Conservation (phyloP, 2,888 invertebrate genomes). For the Amiota minor region DNA sequence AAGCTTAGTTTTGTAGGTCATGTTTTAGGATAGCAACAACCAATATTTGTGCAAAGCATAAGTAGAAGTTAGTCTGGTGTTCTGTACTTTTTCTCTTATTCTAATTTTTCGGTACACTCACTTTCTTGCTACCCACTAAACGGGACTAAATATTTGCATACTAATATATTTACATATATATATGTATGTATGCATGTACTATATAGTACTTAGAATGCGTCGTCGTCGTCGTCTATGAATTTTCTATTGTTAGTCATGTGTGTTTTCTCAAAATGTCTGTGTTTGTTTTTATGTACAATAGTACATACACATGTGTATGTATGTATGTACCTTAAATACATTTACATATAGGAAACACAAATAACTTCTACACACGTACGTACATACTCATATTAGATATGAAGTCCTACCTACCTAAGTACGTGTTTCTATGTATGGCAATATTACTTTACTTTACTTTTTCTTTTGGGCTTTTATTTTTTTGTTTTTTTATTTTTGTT, state of each 20-base stretch:
- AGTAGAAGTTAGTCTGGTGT: conserved; percentile 19
- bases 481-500: conserved; percentile 38
- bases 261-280: conserved; percentile 27
- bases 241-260: conserved; percentile 23
- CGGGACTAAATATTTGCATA: conserved; percentile 58
- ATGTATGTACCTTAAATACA: conserved; percentile 26
- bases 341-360: conserved; percentile 22
- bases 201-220: too few relatives aligned
- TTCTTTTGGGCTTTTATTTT: conserved; percentile 20
- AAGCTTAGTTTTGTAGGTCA: conserved; percentile 30
- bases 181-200: conserved; percentile 24
- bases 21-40: not conserved
- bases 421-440: too few relatives aligned
- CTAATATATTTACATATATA: conserved; percentile 47
- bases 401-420: not conserved
- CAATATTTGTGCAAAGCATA: not conserved
- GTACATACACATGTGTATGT: conserved; percentile 31
- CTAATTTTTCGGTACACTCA: too few relatives aligned
- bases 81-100: too few relatives aligned
- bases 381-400: conserved; percentile 24
- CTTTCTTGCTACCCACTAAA: too few relatives aligned
- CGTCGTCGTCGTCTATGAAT: too few relatives aligned
- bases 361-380: conserved; percentile 36
- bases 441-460: not conserved
- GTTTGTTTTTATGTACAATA: conserved; percentile 31